Base-by-base conservation (phyloP, 1,140 invertebrate species). In the Microplitis mediator region DNA sequence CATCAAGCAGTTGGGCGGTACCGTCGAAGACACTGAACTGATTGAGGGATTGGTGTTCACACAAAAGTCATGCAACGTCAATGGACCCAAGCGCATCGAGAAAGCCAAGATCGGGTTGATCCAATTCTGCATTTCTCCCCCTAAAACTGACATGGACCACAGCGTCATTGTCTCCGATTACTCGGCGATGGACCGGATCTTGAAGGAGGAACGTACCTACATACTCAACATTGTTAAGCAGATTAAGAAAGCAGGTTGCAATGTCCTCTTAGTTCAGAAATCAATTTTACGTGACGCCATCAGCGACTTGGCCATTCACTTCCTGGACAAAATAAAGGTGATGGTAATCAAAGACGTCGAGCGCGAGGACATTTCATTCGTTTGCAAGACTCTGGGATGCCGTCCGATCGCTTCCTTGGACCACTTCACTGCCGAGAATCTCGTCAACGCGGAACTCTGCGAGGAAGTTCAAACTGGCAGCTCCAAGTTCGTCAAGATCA, bases 61-160 rank as follows among this genome's bases (percentile, higher is more conserved):
- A 50, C 95, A 97, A 81, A 95, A 93, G 85, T 91, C 94, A 11
- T 91, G 95, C 23, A 97, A 97, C 81, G 91, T 95, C 52, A 97
- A 96, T 84, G 97, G 97, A 4, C 96, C 97, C 1, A 95, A 93
- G 76, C 92, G 93, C 80, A 90, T 99, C 74, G 98, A 99, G 84
- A 99, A 99, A 85, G 98, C 97, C 3, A 99, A 98, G 88, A 98
- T 99, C 89, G 98, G 96, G 75, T 91, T 99, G 0, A 99, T 99
- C 78, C 98, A 99, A 85, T 99, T 99, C 85, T 99, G 98, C 85
- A 97, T 99, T 85, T 99, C 98, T 54, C 97, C 98, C 70, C 98
- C 98, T 6, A 99, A 99, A 89, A 99, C 98, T 73, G 98, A 99
- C 90, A 99, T 99, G 97, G 98, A 99, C 83, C 97, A 99, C 87